Evolutionary conservation across 2,888 invertebrate genomes (phyloP), one percentile per base, ranked within the genome.

Genomic region (Cheilosia urbana): DNA sequence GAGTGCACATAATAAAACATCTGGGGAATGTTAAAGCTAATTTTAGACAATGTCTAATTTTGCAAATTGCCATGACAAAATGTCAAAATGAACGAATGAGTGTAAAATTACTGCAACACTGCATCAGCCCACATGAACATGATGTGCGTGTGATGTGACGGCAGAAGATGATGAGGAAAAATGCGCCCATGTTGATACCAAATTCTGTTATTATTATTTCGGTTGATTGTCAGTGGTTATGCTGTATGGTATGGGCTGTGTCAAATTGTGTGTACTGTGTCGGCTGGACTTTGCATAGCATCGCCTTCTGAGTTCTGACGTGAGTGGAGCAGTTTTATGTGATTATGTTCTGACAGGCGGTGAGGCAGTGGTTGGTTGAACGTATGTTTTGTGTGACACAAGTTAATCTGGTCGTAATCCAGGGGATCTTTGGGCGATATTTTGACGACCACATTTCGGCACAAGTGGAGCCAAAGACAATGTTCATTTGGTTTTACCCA

Each of bases 31-130:
- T 81, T 85, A 77, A 63, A 66, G 66, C 85, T 85, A 85, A 85
- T 85, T 85, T 85, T 85, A 85, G 81, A 85, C 81, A 77, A 81
- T 77, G 76, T 85, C 81, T 85, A 85, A 85, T 85, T 85, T 81
- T 77, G 85, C 85, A 81, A 85, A 85, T 85, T 85, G 85, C 85
- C 81, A 81, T 85, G 85, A 85, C 81, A 85, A 80, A 85, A 85
- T 85, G 85, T 85, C 85, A 85, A 81, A 85, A 85, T 68, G 81
- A 72, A 81, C 81, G 72, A 81, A 72, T 77, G 62, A 85, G 68
- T 85, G 81, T 85, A 81, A 77, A 85, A 85, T 85, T 81, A 81
- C 85, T 81, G 76, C 60, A 68, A 49, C 80, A 73, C 11, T 34
- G 69, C 62, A 63, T 42, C 80, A 60, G 80, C 85, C 81, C 71